Conservation (phyloP, 2,113 vertebrate genomes). For the Notarius quadriscutis region DNA sequence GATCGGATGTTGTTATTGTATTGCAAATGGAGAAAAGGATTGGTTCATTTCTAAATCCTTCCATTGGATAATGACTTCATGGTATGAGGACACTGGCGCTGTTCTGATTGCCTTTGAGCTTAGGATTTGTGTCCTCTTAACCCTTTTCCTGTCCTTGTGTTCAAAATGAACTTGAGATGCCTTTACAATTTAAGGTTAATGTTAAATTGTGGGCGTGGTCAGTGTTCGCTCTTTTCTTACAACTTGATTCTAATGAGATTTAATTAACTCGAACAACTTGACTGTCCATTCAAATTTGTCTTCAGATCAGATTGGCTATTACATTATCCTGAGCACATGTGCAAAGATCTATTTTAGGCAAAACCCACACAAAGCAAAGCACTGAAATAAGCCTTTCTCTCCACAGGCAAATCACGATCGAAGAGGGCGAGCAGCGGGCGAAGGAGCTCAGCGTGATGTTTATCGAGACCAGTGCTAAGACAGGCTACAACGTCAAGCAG, state of each 20-base stretch:
- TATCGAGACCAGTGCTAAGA: slow-evolving; percentile 84
- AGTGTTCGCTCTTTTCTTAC: not conserved
- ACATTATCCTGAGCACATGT: not conserved
- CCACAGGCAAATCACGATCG: slow-evolving; percentile 87
- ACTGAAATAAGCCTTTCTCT: slow-evolving; percentile 13
- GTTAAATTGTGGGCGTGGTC: no score
- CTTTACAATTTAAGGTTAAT: not conserved
- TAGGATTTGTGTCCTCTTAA: not conserved
- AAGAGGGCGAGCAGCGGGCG: slow-evolving; percentile 87
- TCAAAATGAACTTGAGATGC: not conserved
- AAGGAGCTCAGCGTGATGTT: slow-evolving; percentile 94
- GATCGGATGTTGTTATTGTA: not conserved
- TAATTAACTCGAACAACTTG: not conserved
- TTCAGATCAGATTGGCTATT: not conserved
- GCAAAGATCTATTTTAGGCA: not conserved
- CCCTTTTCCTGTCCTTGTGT: not conserved
- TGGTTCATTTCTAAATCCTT: not conserved
- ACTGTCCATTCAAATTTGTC: not conserved
- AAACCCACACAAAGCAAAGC: not conserved
- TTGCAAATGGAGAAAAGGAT: no score
- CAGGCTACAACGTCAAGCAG: slow-evolving; percentile 79
- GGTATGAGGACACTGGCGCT: not conserved
- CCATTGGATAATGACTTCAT: slow-evolving; percentile 14
- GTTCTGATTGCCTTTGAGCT: not conserved
- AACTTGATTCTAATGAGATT: not conserved